Evolutionary conservation across 1,140 invertebrate species (phyloP), one percentile per base, ranked within the genome.

Genomic region (Cecropterus lyciades): DNA sequence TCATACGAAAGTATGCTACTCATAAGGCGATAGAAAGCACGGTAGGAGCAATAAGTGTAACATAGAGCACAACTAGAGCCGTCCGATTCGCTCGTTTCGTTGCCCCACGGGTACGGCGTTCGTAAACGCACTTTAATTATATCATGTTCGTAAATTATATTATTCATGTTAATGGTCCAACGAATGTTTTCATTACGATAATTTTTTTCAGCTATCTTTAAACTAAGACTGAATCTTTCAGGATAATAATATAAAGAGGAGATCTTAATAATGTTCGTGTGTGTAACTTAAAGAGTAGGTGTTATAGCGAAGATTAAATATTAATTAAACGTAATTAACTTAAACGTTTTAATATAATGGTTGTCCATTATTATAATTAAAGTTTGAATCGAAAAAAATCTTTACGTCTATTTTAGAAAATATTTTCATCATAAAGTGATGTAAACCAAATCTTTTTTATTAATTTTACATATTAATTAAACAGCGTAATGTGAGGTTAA

Each of bases 191-290:
- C 62, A 51, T 66, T 76, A 67, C 74, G 46, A 30, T 72, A 73
- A 67, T 69, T 71, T 72, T 51, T 68, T 76, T 65, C 65, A 70
- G 64, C 73, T 76, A 70, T 72, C 49, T 71, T 46, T 70, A 69
- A 70, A 59, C 65, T 71, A 79, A 79, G 71, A 79, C 73, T 79
- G 73, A 76, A 73, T 72, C 73, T 74, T 78, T 80, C 75, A 80
- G 70, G 66, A 68, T 77, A 75, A 71, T 70, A 73, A 70, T 70
- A 70, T 76, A 72, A 69, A 65, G 52, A 17, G 53, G 70, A 72
- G 51, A 70, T 75, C 70, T 75, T 60, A 51, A 24, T 24, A 24
- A 45, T 74, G 49, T 55, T 46, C 43, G n/a, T n/a, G 46, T 72
- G 68, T 65, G 59, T 73, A 69, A 64, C 60, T 69, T 43, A 43